A percentile compares a stretch with the other conserved stretches of the same genome.
Evolutionary conservation across 1,140 invertebrate genomes (phyloP).

Genomic region (Probaryconus sp.): DNA sequence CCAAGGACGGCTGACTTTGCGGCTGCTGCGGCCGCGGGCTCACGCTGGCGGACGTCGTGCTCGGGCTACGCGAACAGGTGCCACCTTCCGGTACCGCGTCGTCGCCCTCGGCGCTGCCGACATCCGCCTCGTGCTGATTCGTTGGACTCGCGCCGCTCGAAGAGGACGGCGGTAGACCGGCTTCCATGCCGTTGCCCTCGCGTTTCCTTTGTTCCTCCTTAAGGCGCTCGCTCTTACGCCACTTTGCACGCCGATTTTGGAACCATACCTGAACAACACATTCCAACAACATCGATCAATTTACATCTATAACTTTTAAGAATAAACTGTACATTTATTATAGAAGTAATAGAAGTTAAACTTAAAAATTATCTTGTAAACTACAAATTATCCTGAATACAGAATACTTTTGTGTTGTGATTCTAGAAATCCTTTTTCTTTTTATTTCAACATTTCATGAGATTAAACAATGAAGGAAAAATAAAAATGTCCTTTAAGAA

Average conservation of each 20-base stretch:
- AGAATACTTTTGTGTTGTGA: no score
- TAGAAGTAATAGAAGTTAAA: no score
- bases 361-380: no score
- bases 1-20: slow-evolving; percentile 72
- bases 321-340: no score
- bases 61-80: slow-evolving; percentile 73
- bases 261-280: slow-evolving; percentile 97
- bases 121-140: slow-evolving; percentile 62
- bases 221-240: slow-evolving; percentile 93
- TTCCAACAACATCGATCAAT: no score
- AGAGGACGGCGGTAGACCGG: slow-evolving; percentile 71
- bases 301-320: no score
- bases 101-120: slow-evolving; percentile 69
- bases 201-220: slow-evolving; percentile 93
- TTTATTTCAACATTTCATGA: no score
- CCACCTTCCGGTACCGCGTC: slow-evolving; percentile 65
- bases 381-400: no score
- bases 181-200: slow-evolving; percentile 83
- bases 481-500: no score
- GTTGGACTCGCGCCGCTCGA: slow-evolving; percentile 70
- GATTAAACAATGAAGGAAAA: no score
- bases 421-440: no score
- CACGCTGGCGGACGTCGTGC: slow-evolving; percentile 76
- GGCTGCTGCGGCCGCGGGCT: slow-evolving; percentile 71
- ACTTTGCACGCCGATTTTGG: slow-evolving; percentile 95